A percentile compares a stretch with the other conserved stretches of the same genome.
Conservation (phyloP, 2,797 vertebrate species). For the Calcarius lapponicus region DNA sequence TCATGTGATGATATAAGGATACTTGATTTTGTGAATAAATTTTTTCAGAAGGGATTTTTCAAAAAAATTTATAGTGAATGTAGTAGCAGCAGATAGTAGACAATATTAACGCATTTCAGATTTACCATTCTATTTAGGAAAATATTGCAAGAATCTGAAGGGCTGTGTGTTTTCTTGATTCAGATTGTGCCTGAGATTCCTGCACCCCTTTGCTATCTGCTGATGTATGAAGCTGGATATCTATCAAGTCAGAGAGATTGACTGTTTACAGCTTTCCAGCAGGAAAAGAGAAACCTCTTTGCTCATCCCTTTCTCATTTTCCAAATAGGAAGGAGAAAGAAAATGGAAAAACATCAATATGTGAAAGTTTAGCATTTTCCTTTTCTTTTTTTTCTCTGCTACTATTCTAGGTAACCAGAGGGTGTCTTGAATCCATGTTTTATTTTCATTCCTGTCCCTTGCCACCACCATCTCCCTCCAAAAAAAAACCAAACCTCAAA, state of each 20-base stretch:
- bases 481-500: background rate
- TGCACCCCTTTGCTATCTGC: background rate
- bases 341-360: background rate
- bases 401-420: background rate
- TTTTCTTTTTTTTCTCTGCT: too few relatives aligned
- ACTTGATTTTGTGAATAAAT: background rate
- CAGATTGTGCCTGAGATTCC: background rate
- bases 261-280: background rate
- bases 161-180: background rate
- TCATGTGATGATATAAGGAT: background rate
- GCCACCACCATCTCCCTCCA: fast-evolving
- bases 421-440: background rate
- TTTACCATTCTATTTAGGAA: background rate
- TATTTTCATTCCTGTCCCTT: background rate
- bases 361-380: background rate
- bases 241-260: background rate
- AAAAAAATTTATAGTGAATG: background rate
- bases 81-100: background rate
- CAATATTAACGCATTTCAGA: background rate
- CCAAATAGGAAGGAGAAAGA: background rate
- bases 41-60: background rate
- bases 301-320: background rate
- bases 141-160: background rate
- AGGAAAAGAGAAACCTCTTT: background rate
- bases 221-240: background rate